Evolutionary conservation across 23 tunicate species (phyloP).

Genomic region (Halocynthia aurantium): DNA sequence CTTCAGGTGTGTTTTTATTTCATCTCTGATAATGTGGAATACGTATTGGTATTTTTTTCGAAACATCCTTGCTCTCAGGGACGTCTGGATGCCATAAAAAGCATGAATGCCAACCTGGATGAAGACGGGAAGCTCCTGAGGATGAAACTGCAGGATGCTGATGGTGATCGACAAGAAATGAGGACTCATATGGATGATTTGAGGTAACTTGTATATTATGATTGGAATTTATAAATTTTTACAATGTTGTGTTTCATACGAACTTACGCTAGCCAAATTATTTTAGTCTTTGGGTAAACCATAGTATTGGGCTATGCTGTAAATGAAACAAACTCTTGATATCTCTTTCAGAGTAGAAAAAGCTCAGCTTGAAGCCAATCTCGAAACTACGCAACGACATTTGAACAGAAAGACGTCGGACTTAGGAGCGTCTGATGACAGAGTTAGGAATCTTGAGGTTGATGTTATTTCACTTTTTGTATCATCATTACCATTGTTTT

Average conservation of each 20-base stretch:
- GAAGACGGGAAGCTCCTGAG: constrained; percentile 71
- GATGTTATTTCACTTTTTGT: no score
- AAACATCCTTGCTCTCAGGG: constrained; percentile 17
- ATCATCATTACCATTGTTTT: no score
- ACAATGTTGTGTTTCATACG: no score
- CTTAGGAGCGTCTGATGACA: constrained; percentile 56
- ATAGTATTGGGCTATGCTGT: no score
- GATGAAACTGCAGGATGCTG: constrained; percentile 55
- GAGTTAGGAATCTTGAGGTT: constrained; percentile 59
- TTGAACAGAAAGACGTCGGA: constrained; percentile 65
- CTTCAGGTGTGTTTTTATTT: constrained; percentile 6
- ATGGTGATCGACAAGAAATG: constrained; percentile 54
- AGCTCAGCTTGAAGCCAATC: constrained; percentile 47
- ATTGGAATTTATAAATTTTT: no score
- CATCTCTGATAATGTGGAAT: no score
- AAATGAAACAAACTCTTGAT: no score
- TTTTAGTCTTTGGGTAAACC: no score
- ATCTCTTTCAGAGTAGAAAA: constrained; percentile 24
- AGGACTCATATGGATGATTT: constrained; percentile 70
- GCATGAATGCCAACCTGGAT: constrained; percentile 47
- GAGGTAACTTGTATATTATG: background rate
- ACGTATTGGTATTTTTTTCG: background rate
- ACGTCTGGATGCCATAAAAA: constrained; percentile 59
- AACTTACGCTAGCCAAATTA: no score
- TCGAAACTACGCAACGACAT: constrained; percentile 68